Conservation (phyloP, 1,140 invertebrate species). For the Dryas iulia region DNA sequence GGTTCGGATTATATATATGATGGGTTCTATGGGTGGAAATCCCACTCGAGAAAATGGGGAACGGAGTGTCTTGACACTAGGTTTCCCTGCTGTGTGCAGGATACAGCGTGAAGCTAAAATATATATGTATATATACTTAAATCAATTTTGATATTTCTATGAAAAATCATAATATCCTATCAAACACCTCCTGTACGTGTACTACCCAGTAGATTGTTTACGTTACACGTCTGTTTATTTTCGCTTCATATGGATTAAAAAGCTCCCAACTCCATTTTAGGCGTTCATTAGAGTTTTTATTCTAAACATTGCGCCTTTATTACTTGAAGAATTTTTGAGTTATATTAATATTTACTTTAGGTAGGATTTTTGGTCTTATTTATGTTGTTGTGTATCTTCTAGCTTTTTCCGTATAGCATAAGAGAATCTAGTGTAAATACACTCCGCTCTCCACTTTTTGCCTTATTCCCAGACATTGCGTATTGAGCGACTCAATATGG, state of each 20-base stretch:
- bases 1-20: too few species aligned
- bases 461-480: too few species aligned
- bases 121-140: not conserved
- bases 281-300: slow-evolving; percentile 58
- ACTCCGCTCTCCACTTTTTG: too few species aligned
- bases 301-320: slow-evolving; percentile 45
- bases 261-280: slow-evolving; percentile 63
- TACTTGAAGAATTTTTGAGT: not conserved
- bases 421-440: too few species aligned
- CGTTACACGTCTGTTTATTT: slow-evolving; percentile 66
- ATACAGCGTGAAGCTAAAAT: too few species aligned
- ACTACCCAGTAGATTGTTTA: slow-evolving; percentile 60
- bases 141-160: slow-evolving; percentile 5
- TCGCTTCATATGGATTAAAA: slow-evolving; percentile 72
- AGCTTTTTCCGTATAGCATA: too few species aligned
- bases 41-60: too few species aligned
- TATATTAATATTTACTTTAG: not conserved
- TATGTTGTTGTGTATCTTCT: not conserved
- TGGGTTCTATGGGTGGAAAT: too few species aligned
- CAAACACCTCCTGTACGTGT: slow-evolving; percentile 33
- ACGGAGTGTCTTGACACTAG: too few species aligned
- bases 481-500: too few species aligned
- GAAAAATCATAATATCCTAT: slow-evolving; percentile 19
- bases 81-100: too few species aligned
- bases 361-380: not conserved